phyloP scores from a whole-genome alignment of 2,888 invertebrate species.

The Epinotia bilunana region DNA sequence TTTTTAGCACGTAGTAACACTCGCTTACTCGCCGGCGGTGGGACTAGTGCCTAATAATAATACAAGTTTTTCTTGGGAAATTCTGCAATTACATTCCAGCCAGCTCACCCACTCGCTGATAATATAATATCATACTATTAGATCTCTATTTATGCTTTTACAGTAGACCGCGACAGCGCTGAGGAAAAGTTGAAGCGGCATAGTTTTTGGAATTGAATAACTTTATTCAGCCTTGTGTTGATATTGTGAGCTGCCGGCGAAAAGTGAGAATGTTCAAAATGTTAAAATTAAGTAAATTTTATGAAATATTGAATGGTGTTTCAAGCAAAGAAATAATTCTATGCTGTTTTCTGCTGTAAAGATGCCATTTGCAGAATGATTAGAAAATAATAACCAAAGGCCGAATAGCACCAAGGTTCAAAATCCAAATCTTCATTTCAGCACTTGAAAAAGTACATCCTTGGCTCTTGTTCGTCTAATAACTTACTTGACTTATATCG shows the following conservation, averaged over 20 bases:
- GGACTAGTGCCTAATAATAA: no score
- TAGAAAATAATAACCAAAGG: no score
- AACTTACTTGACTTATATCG: not conserved
- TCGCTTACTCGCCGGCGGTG: no score
- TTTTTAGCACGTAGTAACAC: no score
- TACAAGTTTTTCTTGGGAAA: conserved; percentile 12
- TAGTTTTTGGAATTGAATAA: conserved; percentile 36
- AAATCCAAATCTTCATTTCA: not conserved
- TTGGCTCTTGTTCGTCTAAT: not conserved
- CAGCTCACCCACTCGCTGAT: conserved; percentile 22
- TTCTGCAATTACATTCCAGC: conserved; percentile 19
- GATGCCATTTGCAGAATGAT: no score
- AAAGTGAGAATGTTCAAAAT: conserved; percentile 13
- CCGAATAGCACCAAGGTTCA: no score
- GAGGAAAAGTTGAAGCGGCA: conserved; percentile 32
- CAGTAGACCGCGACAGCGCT: conserved; percentile 4
- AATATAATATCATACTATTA: conserved; percentile 4
- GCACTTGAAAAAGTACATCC: not conserved
- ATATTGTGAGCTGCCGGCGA: conserved; percentile 25
- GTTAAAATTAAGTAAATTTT: no score
- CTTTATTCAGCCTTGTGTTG: conserved; percentile 30
- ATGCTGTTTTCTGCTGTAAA: no score
- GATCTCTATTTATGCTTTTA: conserved; percentile 17
- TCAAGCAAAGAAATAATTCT: not conserved
- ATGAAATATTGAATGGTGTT: not conserved